Conservation (phyloP, 2,113 vertebrate genomes). For the Oplegnathus fasciatus region DNA sequence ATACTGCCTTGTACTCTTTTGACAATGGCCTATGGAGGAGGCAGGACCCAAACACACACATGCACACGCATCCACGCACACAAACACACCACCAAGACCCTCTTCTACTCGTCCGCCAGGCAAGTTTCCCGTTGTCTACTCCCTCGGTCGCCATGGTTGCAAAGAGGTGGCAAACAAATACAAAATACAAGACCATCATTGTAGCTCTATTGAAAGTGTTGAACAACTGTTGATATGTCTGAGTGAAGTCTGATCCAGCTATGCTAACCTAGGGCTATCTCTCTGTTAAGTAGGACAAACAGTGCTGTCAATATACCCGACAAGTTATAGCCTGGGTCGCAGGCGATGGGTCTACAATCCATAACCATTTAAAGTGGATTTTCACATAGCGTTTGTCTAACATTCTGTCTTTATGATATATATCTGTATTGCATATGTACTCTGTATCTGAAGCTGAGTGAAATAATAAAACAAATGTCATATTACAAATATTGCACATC, state of each 20-base stretch:
- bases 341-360: neutral
- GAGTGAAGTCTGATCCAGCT: slow-evolving; percentile 27
- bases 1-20: slow-evolving; percentile 64
- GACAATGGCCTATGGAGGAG: slow-evolving; percentile 62
- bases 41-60: slow-evolving; percentile 24
- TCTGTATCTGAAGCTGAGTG: neutral
- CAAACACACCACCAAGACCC: slow-evolving; percentile 23
- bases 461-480: neutral
- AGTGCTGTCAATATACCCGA: slow-evolving; percentile 20
- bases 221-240: slow-evolving; percentile 15
- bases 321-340: neutral
- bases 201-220: slow-evolving; percentile 42
- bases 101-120: neutral
- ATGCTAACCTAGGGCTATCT: slow-evolving; percentile 15
- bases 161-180: slow-evolving; percentile 55
- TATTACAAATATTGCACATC: neutral
- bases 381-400: neutral
- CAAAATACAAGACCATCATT: slow-evolving; percentile 31
- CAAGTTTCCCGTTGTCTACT: slow-evolving; percentile 26
- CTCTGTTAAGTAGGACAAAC: slow-evolving; percentile 41
- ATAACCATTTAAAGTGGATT: neutral
- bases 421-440: neutral
- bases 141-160: slow-evolving; percentile 40
- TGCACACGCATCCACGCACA: neutral
- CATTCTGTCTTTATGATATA: neutral